These are phyloP conservation scores for Yasuhikotakia modesta DNA, from an alignment of 2,797 vertebrate species.

Conservation along the genomic window DNA sequence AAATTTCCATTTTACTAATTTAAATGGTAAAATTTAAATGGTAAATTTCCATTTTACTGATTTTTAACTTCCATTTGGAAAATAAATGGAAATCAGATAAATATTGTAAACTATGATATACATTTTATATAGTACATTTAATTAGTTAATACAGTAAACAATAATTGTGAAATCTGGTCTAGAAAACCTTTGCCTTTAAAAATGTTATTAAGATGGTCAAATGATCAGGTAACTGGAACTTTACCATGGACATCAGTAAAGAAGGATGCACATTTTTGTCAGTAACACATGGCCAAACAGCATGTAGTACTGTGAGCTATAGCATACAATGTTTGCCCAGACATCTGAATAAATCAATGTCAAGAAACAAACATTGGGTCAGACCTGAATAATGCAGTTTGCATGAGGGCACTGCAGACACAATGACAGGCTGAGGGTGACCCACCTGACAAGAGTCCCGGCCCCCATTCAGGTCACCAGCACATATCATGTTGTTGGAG, in stretches of 20 bases:
- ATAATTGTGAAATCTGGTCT: neutral
- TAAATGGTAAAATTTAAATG: no score
- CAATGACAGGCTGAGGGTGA: neutral
- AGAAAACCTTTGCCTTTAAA: neutral
- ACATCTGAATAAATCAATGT: slow-evolving; percentile 28
- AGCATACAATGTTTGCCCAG: neutral
- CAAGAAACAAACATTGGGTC: neutral
- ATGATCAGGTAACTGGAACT: neutral
- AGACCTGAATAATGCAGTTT: slow-evolving; percentile 12
- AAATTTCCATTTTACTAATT: neutral
- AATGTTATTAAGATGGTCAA: slow-evolving; percentile 4
- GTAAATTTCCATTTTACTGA: no score
- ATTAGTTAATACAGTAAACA: no score
- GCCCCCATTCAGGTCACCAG: slow-evolving; percentile 84
- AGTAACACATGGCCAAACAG: slow-evolving; percentile 13
- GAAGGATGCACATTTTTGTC: neutral
- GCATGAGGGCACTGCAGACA: neutral
- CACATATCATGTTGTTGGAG: slow-evolving; percentile 87
- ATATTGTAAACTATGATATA: neutral
- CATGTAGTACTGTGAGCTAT: neutral
- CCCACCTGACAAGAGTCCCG: slow-evolving; percentile 90
- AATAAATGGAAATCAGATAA: neutral
- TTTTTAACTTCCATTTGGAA: no score
- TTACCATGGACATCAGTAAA: neutral
- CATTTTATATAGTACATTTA: neutral